Base-by-base conservation (phyloP, 2,797 vertebrate species). In the Pipistrellus nathusii region DNA sequence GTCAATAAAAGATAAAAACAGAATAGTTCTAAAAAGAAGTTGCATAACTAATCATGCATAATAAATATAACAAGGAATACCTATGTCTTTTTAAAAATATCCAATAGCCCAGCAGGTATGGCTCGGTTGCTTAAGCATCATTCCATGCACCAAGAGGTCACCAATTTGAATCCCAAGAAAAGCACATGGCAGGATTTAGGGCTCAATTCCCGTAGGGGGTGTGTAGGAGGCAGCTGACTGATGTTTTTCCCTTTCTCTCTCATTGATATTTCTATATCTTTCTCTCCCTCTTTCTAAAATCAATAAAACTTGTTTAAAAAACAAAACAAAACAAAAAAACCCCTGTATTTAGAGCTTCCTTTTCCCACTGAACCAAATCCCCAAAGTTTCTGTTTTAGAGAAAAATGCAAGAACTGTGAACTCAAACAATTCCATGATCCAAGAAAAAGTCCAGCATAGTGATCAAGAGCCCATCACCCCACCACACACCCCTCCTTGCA, bases 1-100 rank as follows among this genome's bases (percentile, higher is more conserved):
- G 80, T 13, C 21, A 89, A 30, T 69, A 88, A 92, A 81, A 90
- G 21, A 71, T 75, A 92, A 90, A 91, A 87, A 72, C 14, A 68
- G 41, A 88, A 81, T 12, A 14, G 15, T 72, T 68, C 46, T 91
- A 88, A 88, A 87, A 94, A 78, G 48, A 10, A 85, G 80, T 64
- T 53, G 73, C 57, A 69, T 55, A 94, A 75, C 25, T 91, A 76
- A 76, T 73, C 15, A n/a, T 25, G 35, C 11, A 53, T 12, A 20
- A 80, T 81, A 94, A 91, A 80, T 75, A 84, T 53, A 68, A 76
- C 90, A 88, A 80, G 17, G 6, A 15, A 91, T 78, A 85, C 18
- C 25, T 27, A 55, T 76, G 18, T 69, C 51, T 77, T 80, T 76
- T 25, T 17, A 30, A 85, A 91, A 41, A 68, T 6, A 62, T 3